A percentile compares a stretch with the other conserved stretches of the same genome.
Conservation (phyloP, 2,797 vertebrate genomes). For the Crocidura indochinensis region DNA sequence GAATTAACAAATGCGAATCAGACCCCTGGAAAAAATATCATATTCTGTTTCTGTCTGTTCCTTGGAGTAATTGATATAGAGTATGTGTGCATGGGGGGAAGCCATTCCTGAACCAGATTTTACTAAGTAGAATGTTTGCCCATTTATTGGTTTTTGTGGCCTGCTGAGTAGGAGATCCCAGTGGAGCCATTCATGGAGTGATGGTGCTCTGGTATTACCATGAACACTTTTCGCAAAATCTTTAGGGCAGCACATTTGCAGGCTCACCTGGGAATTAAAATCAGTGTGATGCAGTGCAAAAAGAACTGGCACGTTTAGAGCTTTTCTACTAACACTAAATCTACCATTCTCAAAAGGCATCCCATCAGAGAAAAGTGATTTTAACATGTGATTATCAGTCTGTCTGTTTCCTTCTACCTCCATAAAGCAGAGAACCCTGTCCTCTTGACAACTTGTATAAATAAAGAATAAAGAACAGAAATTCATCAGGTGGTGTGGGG, state of each 20-base stretch:
- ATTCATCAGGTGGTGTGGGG: background rate
- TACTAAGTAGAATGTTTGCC: background rate
- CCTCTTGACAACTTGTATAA: background rate
- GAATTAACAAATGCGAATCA: constrained; percentile 15
- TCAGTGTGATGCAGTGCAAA: background rate
- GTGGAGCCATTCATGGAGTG: background rate
- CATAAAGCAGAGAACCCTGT: too few relatives aligned
- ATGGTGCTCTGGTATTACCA: background rate
- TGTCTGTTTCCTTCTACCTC: too few relatives aligned
- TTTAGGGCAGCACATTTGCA: background rate
- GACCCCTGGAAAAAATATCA: background rate
- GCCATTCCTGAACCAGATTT: background rate
- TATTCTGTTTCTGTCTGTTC: constrained; percentile 29
- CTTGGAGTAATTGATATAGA: constrained; percentile 20
- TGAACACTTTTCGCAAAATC: background rate
- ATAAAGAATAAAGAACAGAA: background rate
- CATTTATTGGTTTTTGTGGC: background rate
- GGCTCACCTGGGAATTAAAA: background rate
- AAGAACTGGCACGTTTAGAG: background rate
- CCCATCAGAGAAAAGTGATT: background rate
- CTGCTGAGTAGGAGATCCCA: background rate
- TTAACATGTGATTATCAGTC: too few relatives aligned
- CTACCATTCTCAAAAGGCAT: constrained; percentile 8
- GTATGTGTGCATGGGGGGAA: background rate
- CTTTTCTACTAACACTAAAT: background rate